Base-by-base conservation (phyloP, 1,140 invertebrate genomes). In the Samia ricini region DNA sequence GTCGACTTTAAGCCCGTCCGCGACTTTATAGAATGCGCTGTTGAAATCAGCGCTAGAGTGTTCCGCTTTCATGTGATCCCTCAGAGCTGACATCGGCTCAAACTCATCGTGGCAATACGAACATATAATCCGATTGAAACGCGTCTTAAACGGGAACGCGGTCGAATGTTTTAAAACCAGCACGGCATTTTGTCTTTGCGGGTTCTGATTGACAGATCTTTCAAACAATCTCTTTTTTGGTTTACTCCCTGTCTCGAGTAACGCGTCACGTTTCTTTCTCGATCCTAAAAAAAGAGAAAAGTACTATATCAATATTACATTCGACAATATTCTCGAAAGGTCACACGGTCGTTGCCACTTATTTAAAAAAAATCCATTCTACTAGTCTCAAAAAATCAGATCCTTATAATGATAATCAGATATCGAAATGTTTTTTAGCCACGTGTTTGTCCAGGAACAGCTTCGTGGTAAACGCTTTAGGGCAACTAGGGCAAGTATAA, bases 261-360 rank as follows among this genome's bases (percentile, higher is more conserved):
- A 63, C 72, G 72, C 83, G 70, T 80, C 74, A 71, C 77, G 76
- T 75, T 85, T 75, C 78, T 71, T 84, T 79, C 63, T 81, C 63
- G 76, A 64, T 74, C 87, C 87, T 89, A 89, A 88, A 59, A 89
- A 88, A 88, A 88, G 79, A 81, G 79, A 81, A 85, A 89, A 89
- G 73, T 81, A 77, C 71, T 76, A 75, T 66, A 77, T 88, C 75
- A 89, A 79, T 87, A 89, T 82, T 80, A 78, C 65, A 58, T 57
- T 63, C 56, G 18, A 59, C 7, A 56, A 56, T 6, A 59, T 48
- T 57, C 24, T 26, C 26, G 26, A 26, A 26, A 26, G 26, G 3
- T 42, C 33, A 42, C 12, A 42, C 33, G 33, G 12, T 42, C 33
- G 33, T 12, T 42, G 10, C 33, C 10, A n/a, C n/a, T 15, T 15